Evolutionary conservation across 2,113 vertebrate species (phyloP).

Genomic region (Anhinga rufa): DNA sequence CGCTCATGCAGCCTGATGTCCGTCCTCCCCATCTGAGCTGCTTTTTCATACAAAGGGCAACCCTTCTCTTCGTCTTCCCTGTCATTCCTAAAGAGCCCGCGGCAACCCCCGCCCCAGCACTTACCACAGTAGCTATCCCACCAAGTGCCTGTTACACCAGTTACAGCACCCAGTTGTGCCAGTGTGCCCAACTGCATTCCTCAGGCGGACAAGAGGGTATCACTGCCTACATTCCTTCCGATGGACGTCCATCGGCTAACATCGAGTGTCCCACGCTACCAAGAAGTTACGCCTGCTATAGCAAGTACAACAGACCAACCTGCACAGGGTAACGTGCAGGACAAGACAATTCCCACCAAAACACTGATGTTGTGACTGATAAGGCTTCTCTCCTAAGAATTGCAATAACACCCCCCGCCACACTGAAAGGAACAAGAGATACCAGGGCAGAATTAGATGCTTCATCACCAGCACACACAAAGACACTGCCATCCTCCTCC

Average conservation of each 20-base stretch:
- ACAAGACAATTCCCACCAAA: not conserved
- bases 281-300: not conserved
- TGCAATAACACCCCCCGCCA: not conserved
- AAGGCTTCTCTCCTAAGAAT: not conserved
- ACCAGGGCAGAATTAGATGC: slow-evolving; percentile 91
- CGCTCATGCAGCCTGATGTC: not conserved
- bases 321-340: not conserved
- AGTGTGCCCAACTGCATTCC: not conserved
- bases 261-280: accelerated
- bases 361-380: not conserved
- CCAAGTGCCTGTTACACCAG: not conserved
- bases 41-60: not conserved
- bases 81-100: not conserved
- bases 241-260: not conserved
- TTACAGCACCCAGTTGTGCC: not conserved
- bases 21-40: not conserved
- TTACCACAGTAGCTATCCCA: not conserved
- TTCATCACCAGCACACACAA: slow-evolving; percentile 93
- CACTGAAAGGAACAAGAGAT: not conserved
- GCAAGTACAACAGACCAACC: not conserved
- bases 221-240: accelerated
- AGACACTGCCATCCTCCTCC: slow-evolving; percentile 68
- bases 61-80: not conserved
- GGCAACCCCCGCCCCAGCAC: too few species aligned
- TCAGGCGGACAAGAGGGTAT: not conserved